Percentiles rank a stretch among this genome's conserved stretches.
Conservation (phyloP, 37 sponge, comb jelly and placozoan species). For the Beroe ovata region DNA sequence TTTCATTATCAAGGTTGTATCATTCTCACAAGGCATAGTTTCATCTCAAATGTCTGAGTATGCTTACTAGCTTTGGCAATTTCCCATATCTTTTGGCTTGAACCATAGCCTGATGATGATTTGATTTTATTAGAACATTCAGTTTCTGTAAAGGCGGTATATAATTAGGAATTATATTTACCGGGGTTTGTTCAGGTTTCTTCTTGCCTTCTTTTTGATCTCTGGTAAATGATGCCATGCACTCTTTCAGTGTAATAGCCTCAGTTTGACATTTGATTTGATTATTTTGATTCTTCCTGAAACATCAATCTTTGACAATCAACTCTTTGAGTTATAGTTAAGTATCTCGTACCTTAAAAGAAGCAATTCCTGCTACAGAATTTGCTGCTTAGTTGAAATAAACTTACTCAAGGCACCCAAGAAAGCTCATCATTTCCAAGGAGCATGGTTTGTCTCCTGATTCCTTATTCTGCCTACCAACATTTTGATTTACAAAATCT, state of each 20-base stretch:
- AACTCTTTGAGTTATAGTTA: too few relatives aligned
- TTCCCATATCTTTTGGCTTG: neutral
- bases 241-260: neutral
- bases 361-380: neutral
- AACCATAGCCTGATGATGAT: neutral
- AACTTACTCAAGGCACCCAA: neutral
- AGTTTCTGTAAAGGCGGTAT: too few relatives aligned
- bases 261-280: neutral
- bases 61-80: neutral
- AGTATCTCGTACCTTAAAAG: too few relatives aligned
- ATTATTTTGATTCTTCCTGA: neutral
- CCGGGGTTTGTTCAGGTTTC: too few relatives aligned
- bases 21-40: neutral
- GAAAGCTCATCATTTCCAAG: neutral
- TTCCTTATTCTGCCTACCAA: too few relatives aligned
- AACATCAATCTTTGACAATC: neutral
- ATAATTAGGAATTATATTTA: too few relatives aligned
- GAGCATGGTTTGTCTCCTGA: neutral
- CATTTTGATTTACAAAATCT: slow-evolving; percentile 13
- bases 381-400: neutral
- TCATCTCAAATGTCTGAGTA: neutral
- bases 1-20: too few relatives aligned
- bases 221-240: neutral
- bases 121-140: neutral
- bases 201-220: too few relatives aligned